Conservation (phyloP, 2,888 invertebrate genomes). For the Epinotia ramella region DNA sequence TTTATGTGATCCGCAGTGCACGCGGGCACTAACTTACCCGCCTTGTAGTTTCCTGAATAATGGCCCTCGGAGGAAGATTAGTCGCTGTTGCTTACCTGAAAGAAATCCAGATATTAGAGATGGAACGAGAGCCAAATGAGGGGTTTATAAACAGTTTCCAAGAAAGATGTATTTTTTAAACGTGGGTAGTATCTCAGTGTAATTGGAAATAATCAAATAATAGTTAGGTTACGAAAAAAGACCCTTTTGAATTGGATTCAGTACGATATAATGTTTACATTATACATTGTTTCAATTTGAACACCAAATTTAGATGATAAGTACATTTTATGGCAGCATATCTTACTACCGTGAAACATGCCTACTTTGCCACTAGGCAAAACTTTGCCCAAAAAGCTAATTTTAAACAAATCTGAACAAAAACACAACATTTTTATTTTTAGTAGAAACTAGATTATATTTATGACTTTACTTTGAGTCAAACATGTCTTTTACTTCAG, state of each 20-base stretch:
- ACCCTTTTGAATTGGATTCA: too few relatives aligned
- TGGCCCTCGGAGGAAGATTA: slow-evolving; percentile 35
- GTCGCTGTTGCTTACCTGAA: slow-evolving; percentile 42
- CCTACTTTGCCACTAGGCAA: too few relatives aligned
- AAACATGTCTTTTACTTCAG: too few relatives aligned
- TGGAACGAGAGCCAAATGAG: neutral
- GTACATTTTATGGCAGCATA: neutral
- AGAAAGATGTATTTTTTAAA: neutral
- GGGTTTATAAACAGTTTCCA: neutral
- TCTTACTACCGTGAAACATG: too few relatives aligned
- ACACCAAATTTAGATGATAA: too few relatives aligned
- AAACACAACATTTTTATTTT: too few relatives aligned
- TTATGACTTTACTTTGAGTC: too few relatives aligned
- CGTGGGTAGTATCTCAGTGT: neutral
- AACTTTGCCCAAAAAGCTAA: too few relatives aligned
- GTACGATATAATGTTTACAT: too few relatives aligned
- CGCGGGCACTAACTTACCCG: slow-evolving; percentile 44
- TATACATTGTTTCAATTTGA: too few relatives aligned
- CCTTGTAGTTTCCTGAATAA: slow-evolving; percentile 43
- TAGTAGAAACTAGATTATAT: too few relatives aligned
- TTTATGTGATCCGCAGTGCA: slow-evolving; percentile 44
- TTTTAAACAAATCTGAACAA: too few relatives aligned
- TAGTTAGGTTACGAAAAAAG: neutral
- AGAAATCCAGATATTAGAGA: slow-evolving; percentile 38
- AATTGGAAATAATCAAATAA: neutral